A percentile compares a stretch with the other conserved stretches of the same genome.
These are phyloP conservation scores for Lepidocyrtoides sp. DNA, from an alignment of 2,888 invertebrate genomes.

Conservation along the genomic window DNA sequence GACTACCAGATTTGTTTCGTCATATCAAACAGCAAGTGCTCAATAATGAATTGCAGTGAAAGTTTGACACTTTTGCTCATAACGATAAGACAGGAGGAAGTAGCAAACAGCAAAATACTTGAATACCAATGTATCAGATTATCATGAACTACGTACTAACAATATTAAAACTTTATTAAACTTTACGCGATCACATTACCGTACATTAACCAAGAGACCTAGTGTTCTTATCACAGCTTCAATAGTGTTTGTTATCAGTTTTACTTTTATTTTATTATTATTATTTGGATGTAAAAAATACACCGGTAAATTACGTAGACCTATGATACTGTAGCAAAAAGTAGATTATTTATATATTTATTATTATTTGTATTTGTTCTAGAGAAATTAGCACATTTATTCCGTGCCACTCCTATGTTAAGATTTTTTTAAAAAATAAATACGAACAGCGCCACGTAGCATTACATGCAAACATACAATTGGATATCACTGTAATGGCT, in stretches of 20 bases:
- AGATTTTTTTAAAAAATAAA: neutral
- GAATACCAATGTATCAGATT: neutral
- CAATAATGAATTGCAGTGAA: slow-evolving; percentile 29
- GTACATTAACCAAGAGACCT: neutral
- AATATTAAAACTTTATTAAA: neutral
- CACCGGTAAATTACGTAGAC: neutral
- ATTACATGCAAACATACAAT: neutral
- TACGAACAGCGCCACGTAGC: neutral
- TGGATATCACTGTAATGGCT: neutral
- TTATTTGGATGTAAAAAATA: neutral
- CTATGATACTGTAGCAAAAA: neutral
- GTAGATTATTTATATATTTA: neutral
- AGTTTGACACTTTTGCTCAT: slow-evolving; percentile 10
- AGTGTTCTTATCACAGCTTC: neutral
- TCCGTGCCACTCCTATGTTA: neutral
- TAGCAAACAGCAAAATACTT: neutral
- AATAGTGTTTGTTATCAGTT: neutral
- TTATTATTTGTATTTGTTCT: too few species aligned
- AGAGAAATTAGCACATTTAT: neutral
- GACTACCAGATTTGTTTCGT: neutral
- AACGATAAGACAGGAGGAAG: slow-evolving; percentile 24
- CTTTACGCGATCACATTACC: neutral
- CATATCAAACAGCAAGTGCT: slow-evolving; percentile 11
- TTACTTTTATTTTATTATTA: neutral
- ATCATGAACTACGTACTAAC: neutral